These are phyloP conservation scores for Sesia apiformis DNA, from an alignment of 2,888 invertebrate species.

Conservation along the genomic window DNA sequence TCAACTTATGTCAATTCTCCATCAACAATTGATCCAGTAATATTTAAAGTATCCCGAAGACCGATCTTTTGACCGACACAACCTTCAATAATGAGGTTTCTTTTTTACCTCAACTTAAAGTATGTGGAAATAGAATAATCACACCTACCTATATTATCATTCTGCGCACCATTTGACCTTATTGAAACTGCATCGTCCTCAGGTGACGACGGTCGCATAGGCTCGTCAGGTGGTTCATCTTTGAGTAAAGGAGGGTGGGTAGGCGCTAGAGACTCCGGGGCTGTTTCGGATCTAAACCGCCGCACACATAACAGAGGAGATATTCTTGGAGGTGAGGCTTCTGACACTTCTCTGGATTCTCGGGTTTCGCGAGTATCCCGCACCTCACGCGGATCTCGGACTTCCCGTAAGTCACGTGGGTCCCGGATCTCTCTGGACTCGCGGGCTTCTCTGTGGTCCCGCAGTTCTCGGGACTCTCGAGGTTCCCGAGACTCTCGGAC, in stretches of 20 bases:
- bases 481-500: constrained; percentile 30
- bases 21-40: too few relatives aligned
- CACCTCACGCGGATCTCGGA: constrained; percentile 39
- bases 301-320: constrained; percentile 63
- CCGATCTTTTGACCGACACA: too few relatives aligned
- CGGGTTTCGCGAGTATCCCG: constrained; percentile 45
- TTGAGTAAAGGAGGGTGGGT: constrained; percentile 70
- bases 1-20: too few relatives aligned
- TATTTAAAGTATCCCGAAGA: too few relatives aligned
- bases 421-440: constrained; percentile 34
- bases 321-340: constrained; percentile 65
- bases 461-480: constrained; percentile 41
- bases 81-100: too few relatives aligned
- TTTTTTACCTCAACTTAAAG: too few relatives aligned
- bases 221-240: constrained; percentile 71
- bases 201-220: constrained; percentile 69
- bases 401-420: constrained; percentile 30
- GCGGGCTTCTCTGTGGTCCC: constrained; percentile 39
- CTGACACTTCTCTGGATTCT: constrained; percentile 51
- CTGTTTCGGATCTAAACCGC: constrained; percentile 55
- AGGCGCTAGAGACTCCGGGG: constrained; percentile 44
- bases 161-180: constrained; percentile 69
- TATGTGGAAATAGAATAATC: too few relatives aligned
- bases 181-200: constrained; percentile 75
- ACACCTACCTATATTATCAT: constrained; percentile 69